Conservation (phyloP, 2,797 vertebrate species). For the Podarcis lilfordi region DNA sequence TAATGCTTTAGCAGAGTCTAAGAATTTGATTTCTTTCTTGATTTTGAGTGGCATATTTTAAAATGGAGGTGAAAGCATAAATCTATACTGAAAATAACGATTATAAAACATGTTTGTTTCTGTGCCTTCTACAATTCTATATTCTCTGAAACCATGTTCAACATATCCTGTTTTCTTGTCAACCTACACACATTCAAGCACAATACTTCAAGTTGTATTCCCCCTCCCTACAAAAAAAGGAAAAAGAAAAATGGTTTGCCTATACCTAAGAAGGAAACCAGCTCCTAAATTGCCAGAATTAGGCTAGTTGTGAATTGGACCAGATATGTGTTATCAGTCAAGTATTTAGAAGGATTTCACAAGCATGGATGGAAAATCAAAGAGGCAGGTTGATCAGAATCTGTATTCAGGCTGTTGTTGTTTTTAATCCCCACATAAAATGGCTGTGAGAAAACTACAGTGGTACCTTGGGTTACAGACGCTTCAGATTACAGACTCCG, state of each 20-base stretch:
- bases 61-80: background rate
- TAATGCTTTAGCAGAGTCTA: background rate
- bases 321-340: background rate
- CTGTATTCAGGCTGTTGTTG: background rate
- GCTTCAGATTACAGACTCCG: too few species aligned
- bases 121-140: background rate
- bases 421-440: too few species aligned
- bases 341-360: background rate
- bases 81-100: background rate
- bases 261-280: background rate
- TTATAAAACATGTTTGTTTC: background rate
- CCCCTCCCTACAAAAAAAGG: background rate
- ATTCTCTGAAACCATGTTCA: background rate
- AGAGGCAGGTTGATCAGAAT: background rate
- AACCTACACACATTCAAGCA: background rate
- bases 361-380: background rate
- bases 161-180: background rate
- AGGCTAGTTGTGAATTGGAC: background rate
- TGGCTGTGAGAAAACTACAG: background rate
- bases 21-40: background rate
- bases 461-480: too few species aligned
- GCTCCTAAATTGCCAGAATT: background rate
- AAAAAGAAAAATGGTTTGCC: background rate
- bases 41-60: background rate
- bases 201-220: background rate